Percentiles rank a stretch among this genome's conserved stretches.
Evolutionary conservation across 2,888 invertebrate genomes (phyloP).

Genomic region (Athripsodes cinereus): DNA sequence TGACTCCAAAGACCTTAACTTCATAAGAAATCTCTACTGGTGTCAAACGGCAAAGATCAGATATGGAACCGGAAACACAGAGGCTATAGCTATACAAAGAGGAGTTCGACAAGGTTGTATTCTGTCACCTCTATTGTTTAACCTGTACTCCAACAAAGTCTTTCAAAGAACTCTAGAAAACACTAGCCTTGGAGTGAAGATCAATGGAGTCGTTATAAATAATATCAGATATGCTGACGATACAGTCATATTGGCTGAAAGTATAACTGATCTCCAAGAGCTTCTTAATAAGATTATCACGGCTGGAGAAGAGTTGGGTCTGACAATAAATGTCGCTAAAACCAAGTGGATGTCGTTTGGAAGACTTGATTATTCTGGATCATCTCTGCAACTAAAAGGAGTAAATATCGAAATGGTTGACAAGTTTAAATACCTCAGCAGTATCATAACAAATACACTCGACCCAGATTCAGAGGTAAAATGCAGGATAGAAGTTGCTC

Average conservation of each 20-base stretch:
- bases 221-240: constrained; percentile 24
- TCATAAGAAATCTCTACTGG: constrained; percentile 2
- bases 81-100: constrained; percentile 12
- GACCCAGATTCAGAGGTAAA: constrained; percentile 20
- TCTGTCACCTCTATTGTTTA: constrained; percentile 20
- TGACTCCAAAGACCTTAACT: not conserved
- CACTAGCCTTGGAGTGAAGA: constrained; percentile 10
- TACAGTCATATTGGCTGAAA: constrained; percentile 17
- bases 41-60: not conserved
- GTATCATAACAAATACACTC: constrained; percentile 15
- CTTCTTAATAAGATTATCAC: constrained; percentile 13
- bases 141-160: constrained; percentile 21
- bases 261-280: constrained; percentile 13
- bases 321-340: constrained; percentile 21
- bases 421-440: constrained; percentile 1
- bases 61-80: not conserved
- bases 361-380: constrained; percentile 9
- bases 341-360: constrained; percentile 22
- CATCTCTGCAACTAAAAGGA: constrained; percentile 12
- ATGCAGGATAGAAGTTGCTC: constrained; percentile 18
- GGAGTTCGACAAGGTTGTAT: constrained; percentile 22
- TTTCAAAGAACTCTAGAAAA: constrained; percentile 17
- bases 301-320: constrained; percentile 11
- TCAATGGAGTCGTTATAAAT: constrained; percentile 19
- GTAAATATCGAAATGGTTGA: constrained; percentile 9